Conservation (phyloP, 1,140 invertebrate species). For the Drosophila parvula region DNA sequence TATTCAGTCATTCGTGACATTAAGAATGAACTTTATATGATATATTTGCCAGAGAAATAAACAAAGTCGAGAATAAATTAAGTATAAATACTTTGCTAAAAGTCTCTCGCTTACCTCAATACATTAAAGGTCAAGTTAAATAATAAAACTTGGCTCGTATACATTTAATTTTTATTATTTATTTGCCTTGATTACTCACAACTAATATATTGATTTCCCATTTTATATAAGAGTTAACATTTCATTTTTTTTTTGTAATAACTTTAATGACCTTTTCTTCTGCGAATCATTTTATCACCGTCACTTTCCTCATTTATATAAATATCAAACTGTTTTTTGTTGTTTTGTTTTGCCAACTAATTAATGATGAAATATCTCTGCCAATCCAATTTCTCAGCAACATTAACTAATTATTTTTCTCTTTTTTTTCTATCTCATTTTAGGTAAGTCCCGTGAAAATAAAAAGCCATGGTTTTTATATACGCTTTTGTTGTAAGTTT, state of each 20-base stretch:
- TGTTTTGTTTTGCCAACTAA: slow-evolving; percentile 20
- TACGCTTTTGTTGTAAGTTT: slow-evolving; percentile 37
- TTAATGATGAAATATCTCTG: slow-evolving; percentile 36
- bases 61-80: neutral
- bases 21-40: slow-evolving; percentile 3
- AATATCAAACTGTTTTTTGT: slow-evolving; percentile 4
- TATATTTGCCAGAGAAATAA: neutral
- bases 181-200: neutral
- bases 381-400: slow-evolving; percentile 33
- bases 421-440: slow-evolving; percentile 61
- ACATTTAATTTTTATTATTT: neutral
- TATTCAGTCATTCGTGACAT: slow-evolving; percentile 26
- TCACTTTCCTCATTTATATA: slow-evolving; percentile 17
- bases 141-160: neutral
- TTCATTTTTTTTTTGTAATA: slow-evolving; percentile 13
- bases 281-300: neutral
- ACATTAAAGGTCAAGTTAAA: slow-evolving; percentile 10
- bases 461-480: slow-evolving; percentile 16
- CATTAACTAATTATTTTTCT: slow-evolving; percentile 47
- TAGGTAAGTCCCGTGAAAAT: slow-evolving; percentile 58
- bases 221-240: neutral
- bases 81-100: neutral
- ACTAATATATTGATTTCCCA: neutral
- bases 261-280: slow-evolving; percentile 9
- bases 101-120: neutral